phyloP scores from a whole-genome alignment of 1,140 invertebrate species.

The Sarcophaga peregrina region DNA sequence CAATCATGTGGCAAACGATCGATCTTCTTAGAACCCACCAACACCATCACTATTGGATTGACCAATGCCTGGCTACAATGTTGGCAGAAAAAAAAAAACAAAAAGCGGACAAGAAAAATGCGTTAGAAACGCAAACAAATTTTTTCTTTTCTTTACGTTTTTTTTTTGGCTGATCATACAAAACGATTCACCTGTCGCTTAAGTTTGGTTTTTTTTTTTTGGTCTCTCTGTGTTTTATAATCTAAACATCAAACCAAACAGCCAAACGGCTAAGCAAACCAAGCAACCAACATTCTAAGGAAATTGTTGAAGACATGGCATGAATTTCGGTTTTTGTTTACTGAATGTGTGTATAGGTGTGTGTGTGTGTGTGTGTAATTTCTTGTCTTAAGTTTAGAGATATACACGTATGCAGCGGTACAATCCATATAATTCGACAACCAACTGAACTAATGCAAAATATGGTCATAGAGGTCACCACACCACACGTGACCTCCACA shows the following conservation, averaged over 20 bases:
- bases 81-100: no score
- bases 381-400: background rate
- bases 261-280: background rate
- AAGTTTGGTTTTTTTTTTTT: conserved; percentile 6
- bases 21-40: conserved; percentile 33
- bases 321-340: background rate
- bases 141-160: no score
- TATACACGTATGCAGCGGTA: background rate
- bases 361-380: background rate
- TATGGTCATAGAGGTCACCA: conserved; percentile 48
- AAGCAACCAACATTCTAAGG: conserved; percentile 9
- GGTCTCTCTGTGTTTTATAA: background rate
- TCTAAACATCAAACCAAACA: conserved; percentile 14
- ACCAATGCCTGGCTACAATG: background rate
- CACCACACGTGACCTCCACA: conserved; percentile 46
- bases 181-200: conserved; percentile 37
- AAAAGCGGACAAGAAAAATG: conserved; percentile 3
- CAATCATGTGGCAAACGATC: conserved; percentile 34
- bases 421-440: background rate
- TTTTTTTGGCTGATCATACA: conserved; percentile 15
- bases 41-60: background rate
- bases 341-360: no score
- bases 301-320: conserved; percentile 2
- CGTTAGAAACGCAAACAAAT: conserved; percentile 22
- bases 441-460: conserved; percentile 44